Percentiles rank a stretch among this genome's conserved stretches.
Conservation (phyloP, 37 sponge, comb jelly and placozoan genomes). For the Ephydatia muelleri region DNA sequence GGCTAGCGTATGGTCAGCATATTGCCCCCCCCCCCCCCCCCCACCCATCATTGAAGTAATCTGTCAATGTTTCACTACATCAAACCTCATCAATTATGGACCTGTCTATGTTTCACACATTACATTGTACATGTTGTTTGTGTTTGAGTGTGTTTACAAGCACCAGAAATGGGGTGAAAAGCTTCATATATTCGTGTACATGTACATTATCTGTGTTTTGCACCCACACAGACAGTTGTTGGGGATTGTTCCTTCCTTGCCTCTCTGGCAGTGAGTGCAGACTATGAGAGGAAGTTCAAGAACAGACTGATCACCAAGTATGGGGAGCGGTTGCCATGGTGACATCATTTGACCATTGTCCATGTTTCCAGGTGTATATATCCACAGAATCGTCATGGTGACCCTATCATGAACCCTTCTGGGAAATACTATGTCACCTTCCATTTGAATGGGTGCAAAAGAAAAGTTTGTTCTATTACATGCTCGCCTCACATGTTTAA, state of each 20-base stretch:
- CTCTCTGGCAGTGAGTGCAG: constrained; percentile 90
- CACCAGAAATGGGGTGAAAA: too few species aligned
- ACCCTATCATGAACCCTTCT: constrained; percentile 88
- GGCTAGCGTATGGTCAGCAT: not conserved
- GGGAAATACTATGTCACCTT: constrained; percentile 92
- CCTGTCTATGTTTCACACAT: constrained; percentile 2
- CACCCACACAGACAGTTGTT: constrained; percentile 86
- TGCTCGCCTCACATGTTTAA: not conserved
- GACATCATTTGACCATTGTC: not conserved
- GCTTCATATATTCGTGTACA: too few species aligned
- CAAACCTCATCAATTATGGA: not conserved
- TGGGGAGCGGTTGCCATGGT: not conserved
- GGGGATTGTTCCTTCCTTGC: constrained; percentile 99
- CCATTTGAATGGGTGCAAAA: constrained; percentile 82
- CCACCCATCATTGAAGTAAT: not conserved
- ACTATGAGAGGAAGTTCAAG: constrained; percentile 91
- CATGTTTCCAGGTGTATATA: constrained; percentile 80
- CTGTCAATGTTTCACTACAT: not conserved
- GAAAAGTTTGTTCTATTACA: constrained; percentile 69
- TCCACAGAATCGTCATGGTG: constrained; percentile 88
- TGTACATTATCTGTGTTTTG: too few species aligned
- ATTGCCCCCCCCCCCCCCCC: too few species aligned
- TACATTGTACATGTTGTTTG: not conserved
- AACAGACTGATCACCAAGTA: constrained; percentile 90
- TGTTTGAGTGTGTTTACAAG: too few species aligned